These are phyloP conservation scores for Balaeniceps rex DNA, from an alignment of 2,113 vertebrate species.

Conservation along the genomic window DNA sequence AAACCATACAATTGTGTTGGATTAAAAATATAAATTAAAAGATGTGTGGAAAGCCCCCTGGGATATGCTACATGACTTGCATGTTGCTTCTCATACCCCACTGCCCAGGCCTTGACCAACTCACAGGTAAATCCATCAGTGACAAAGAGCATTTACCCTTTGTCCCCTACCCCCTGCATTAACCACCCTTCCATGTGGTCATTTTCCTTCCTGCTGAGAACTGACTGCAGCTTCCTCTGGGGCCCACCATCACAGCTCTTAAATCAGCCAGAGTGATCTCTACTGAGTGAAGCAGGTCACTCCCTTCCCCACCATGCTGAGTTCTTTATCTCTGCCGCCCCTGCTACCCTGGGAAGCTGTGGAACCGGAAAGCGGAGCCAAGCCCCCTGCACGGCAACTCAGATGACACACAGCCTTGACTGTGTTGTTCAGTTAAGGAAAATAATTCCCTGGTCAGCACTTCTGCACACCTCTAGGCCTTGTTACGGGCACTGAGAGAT, in stretches of 20 bases:
- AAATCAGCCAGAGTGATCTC: background rate
- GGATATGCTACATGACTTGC: background rate
- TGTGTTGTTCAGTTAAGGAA: background rate
- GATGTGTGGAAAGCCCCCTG: background rate
- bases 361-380: background rate
- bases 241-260: background rate
- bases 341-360: background rate
- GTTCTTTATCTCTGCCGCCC: constrained; percentile 35
- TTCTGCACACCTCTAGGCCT: background rate
- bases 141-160: background rate
- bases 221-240: constrained; percentile 56
- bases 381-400: background rate
- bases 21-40: background rate
- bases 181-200: constrained; percentile 59
- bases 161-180: constrained; percentile 12
- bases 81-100: background rate
- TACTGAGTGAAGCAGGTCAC: background rate
- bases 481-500: background rate
- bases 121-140: background rate
- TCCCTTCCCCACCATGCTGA: constrained; percentile 56
- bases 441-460: background rate
- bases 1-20: background rate
- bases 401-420: background rate
- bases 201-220: constrained; percentile 73
- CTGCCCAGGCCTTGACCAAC: background rate